Percentiles rank a stretch among this genome's conserved stretches.
These are phyloP conservation scores for Simalia tracyae DNA, from an alignment of 2,797 vertebrate genomes.

Conservation along the genomic window DNA sequence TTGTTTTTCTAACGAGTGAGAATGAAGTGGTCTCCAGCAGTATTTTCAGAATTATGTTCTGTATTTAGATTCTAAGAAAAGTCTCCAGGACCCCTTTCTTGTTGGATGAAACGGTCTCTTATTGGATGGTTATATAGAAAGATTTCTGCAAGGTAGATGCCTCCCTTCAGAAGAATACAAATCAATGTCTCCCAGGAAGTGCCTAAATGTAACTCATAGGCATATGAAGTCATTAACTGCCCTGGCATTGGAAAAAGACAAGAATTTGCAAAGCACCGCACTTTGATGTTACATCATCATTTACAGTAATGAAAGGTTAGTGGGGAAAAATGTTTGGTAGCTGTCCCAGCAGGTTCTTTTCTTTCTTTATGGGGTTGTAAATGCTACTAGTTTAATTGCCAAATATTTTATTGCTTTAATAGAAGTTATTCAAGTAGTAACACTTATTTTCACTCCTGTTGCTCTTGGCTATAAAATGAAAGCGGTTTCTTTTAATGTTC, in stretches of 20 bases:
- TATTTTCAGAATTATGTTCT: neutral
- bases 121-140: neutral
- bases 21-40: neutral
- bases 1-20: neutral
- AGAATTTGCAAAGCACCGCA: neutral
- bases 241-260: neutral
- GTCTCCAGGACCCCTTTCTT: neutral
- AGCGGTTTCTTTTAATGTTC: slow-evolving; percentile 8
- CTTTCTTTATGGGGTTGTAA: slow-evolving; percentile 10
- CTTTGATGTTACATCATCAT: rapidly evolving
- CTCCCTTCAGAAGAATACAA: neutral
- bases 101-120: neutral
- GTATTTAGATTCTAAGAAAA: neutral
- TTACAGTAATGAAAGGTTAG: neutral
- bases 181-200: neutral
- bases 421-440: slow-evolving; percentile 38
- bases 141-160: neutral
- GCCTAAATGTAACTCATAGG: neutral
- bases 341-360: neutral
- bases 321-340: neutral
- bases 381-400: slow-evolving; percentile 47
- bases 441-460: slow-evolving; percentile 43
- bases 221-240: slow-evolving; percentile 3
- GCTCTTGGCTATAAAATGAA: slow-evolving; percentile 46
- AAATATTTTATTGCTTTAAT: slow-evolving; percentile 52